Evolutionary conservation across 2,797 vertebrate species (phyloP), one percentile per base, ranked within the genome.

Genomic region (Strix occidentalis): DNA sequence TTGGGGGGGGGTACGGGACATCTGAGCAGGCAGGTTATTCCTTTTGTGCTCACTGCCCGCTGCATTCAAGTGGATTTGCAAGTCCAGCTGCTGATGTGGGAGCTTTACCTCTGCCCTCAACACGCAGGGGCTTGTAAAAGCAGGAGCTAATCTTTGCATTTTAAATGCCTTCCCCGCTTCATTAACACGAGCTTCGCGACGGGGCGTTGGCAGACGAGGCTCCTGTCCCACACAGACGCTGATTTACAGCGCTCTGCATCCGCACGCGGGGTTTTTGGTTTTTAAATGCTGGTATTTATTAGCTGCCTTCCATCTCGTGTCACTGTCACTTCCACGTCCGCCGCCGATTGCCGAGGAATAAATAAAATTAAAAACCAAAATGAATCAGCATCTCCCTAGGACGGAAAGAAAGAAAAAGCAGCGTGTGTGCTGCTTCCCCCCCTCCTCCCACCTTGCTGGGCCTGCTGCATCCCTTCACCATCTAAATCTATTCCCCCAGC

Each of bases 331-430:
- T 87, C 80, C 69, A 29, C 1, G 2, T 51, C 66, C 3, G 2
- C 65, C 7, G 20, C n/a, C 3, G 8, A 51, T 61, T 65, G 76
- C 79, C 10, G 12, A 58, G 92, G 72, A 91, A 90, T 69, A 82
- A 80, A 86, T 65, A 9, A 75, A 77, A 91, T 93, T 85, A 88
- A 85, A 78, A 92, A 81, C 16, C 7, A 21, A 57, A 91, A 37
- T 20, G 66, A 76, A 81, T 77, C 91, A 75, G 80, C 75, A 71
- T 65, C 76, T 88, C 77, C 48, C 80, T 43, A 46, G 93, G 91
- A 88, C 1, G 13, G 25, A 48, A 75, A 50, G 50, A 24, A 79
- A 26, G 74, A 11, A 75, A 76, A 70, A 85, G 6, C 54, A 31
- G 15, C 0, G 2, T 10, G 5, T 26, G 65, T 60, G 61, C 82